These are phyloP conservation scores for Lasioglossum albipes DNA, from an alignment of 1,140 invertebrate species.

Conservation along the genomic window DNA sequence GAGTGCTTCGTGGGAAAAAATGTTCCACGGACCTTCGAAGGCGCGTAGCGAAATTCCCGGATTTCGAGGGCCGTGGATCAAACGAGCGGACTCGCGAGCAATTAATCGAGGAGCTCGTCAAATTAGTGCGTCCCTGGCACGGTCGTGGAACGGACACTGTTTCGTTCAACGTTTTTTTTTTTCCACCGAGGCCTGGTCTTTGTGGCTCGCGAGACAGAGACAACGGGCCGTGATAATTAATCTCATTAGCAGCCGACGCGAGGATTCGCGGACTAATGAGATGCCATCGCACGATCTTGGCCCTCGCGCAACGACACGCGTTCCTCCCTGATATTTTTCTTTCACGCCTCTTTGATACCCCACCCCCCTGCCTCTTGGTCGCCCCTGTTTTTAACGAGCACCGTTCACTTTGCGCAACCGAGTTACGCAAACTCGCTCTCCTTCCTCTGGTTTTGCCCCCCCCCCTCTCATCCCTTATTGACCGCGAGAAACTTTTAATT, in stretches of 20 bases:
- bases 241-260: slow-evolving; percentile 52
- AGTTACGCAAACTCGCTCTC: neutral
- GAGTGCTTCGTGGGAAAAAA: neutral
- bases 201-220: neutral
- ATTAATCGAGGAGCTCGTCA: slow-evolving; percentile 24
- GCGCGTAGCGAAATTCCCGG: neutral
- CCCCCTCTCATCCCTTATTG: no score
- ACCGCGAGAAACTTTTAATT: slow-evolving; percentile 36
- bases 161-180: neutral
- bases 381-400: slow-evolving; percentile 40
- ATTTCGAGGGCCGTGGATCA: neutral
- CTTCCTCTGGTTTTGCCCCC: no score
- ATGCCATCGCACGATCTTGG: slow-evolving; percentile 50
- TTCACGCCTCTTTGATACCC: slow-evolving; percentile 40
- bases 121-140: slow-evolving; percentile 21
- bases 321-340: slow-evolving; percentile 40
- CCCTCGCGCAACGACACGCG: slow-evolving; percentile 22
- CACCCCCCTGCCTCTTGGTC: neutral
- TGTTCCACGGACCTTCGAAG: neutral
- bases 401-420: slow-evolving; percentile 17
- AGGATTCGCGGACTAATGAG: slow-evolving; percentile 50
- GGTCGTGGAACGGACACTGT: slow-evolving; percentile 23
- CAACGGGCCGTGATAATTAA: slow-evolving; percentile 52
- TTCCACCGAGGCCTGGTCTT: neutral
- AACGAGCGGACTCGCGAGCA: neutral